Evolutionary conservation across 2,888 invertebrate genomes (phyloP).

Genomic region (Callyntrura guangdongensis): DNA sequence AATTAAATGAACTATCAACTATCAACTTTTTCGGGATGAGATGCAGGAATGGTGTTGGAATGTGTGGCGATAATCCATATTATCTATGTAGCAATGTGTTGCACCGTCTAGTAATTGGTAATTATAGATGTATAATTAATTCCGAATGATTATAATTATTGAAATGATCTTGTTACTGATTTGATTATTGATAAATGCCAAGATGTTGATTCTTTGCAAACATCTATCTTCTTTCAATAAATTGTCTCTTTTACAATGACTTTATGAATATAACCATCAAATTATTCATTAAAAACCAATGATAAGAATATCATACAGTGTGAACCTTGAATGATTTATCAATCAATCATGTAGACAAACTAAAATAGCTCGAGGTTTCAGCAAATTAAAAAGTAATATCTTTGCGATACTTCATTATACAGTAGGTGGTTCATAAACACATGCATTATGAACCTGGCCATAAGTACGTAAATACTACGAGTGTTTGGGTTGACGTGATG

Average conservation of each 20-base stretch:
- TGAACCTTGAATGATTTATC: too few relatives aligned
- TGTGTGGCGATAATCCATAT: neutral
- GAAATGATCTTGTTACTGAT: slow-evolving; percentile 20
- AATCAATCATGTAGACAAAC: too few relatives aligned
- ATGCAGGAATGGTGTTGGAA: slow-evolving; percentile 11
- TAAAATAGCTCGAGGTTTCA: too few relatives aligned
- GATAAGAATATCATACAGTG: too few relatives aligned
- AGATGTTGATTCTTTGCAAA: slow-evolving; percentile 28
- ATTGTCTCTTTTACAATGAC: slow-evolving; percentile 40
- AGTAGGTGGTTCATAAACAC: too few relatives aligned
- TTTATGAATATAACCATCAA: too few relatives aligned
- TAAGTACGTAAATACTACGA: too few relatives aligned
- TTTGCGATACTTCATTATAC: too few relatives aligned
- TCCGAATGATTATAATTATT: neutral
- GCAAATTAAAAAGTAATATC: too few relatives aligned
- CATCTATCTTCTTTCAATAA: slow-evolving; percentile 45
- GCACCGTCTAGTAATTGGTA: slow-evolving; percentile 19
- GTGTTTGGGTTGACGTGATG: neutral
- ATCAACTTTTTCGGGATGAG: neutral
- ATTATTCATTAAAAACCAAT: too few relatives aligned
- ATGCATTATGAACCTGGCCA: too few relatives aligned
- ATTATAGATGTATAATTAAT: slow-evolving; percentile 5
- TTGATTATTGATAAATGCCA: slow-evolving; percentile 3
- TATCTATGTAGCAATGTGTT: slow-evolving; percentile 18
- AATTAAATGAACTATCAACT: neutral